Evolutionary conservation across 1,140 invertebrate genomes (phyloP).

Genomic region (Plutomurus gul): DNA sequence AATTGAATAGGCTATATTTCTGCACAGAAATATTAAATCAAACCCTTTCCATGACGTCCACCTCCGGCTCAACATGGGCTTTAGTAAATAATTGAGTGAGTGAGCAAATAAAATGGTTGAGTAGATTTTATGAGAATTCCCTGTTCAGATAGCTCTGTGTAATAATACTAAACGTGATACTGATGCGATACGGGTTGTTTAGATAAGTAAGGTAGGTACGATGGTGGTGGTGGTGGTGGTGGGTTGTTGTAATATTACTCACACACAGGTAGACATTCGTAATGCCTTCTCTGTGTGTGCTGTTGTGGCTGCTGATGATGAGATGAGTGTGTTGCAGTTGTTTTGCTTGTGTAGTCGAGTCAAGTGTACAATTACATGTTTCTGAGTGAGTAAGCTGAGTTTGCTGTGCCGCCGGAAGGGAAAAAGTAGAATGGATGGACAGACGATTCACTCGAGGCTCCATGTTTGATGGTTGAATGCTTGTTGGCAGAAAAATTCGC

Average conservation of each 20-base stretch:
- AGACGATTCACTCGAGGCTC: not conserved
- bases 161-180: no score
- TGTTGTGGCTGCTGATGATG: not conserved
- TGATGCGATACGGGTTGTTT: no score
- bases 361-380: slow-evolving; percentile 32
- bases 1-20: not conserved
- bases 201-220: not conserved
- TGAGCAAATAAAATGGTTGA: slow-evolving; percentile 22
- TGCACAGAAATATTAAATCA: not conserved
- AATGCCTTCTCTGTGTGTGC: not conserved
- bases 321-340: not conserved
- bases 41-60: not conserved
- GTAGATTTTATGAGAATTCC: not conserved
- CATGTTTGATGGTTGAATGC: not conserved
- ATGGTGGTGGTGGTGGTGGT: not conserved
- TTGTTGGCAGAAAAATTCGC: not conserved
- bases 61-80: slow-evolving; percentile 1
- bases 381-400: slow-evolving; percentile 9
- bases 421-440: not conserved
- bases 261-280: not conserved
- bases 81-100: slow-evolving; percentile 15
- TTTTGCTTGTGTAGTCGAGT: slow-evolving; percentile 15
- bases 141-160: no score
- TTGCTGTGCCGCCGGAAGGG: slow-evolving; percentile 12
- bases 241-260: not conserved